Conservation (phyloP, 2,797 vertebrate species). For the Centropyge bicolor region DNA sequence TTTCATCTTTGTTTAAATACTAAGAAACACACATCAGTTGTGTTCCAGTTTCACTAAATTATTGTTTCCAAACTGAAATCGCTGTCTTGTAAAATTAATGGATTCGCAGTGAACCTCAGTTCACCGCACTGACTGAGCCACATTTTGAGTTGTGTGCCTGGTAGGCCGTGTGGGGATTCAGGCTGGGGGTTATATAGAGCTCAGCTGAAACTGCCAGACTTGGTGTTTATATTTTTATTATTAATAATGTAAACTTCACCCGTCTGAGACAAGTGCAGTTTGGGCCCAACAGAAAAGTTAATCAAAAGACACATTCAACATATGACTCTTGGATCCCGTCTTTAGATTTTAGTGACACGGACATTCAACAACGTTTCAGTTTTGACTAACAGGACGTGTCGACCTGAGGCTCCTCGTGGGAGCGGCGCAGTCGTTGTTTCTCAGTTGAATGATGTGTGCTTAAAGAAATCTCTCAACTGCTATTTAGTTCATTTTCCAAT, state of each 20-base stretch:
- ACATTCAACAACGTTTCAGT: slow-evolving; percentile 20
- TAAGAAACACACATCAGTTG: background rate
- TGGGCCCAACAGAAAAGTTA: slow-evolving; percentile 17
- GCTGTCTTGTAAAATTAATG: slow-evolving; percentile 32
- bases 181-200: background rate
- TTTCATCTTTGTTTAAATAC: background rate
- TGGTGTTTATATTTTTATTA: background rate
- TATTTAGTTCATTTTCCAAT: slow-evolving; percentile 26
- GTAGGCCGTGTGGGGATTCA: slow-evolving; percentile 14
- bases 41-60: slow-evolving; percentile 16
- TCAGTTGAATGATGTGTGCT: slow-evolving; percentile 24
- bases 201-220: slow-evolving; percentile 8
- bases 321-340: background rate
- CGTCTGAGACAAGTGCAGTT: slow-evolving; percentile 18
- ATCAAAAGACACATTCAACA: background rate
- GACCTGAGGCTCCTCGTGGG: slow-evolving; percentile 8
- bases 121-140: slow-evolving; percentile 7
- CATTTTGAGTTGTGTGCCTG: slow-evolving; percentile 26
- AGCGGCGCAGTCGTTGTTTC: slow-evolving; percentile 7
- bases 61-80: slow-evolving; percentile 24
- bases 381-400: slow-evolving; percentile 12
- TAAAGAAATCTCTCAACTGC: slow-evolving; percentile 21
- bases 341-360: slow-evolving; percentile 15
- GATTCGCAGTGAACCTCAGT: slow-evolving; percentile 16
- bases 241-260: slow-evolving; percentile 13